These are phyloP conservation scores for Lampropteryx suffumata DNA, from an alignment of 2,888 invertebrate genomes.

Conservation along the genomic window DNA sequence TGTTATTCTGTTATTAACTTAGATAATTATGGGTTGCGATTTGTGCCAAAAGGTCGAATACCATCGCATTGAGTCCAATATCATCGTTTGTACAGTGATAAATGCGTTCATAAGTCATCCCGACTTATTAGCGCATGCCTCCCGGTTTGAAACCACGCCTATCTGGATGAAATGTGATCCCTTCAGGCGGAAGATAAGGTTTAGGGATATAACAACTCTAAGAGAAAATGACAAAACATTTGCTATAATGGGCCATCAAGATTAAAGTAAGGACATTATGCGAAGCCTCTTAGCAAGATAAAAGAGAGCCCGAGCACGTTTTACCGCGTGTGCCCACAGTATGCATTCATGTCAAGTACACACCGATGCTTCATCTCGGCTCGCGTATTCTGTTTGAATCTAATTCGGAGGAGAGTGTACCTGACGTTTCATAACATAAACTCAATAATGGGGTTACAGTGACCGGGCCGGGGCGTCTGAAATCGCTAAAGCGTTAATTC, in stretches of 20 bases:
- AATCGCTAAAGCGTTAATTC: background rate
- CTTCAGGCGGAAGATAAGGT: slow-evolving; percentile 8
- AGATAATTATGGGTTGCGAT: no score
- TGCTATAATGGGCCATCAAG: slow-evolving; percentile 31
- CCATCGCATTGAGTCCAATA: slow-evolving; percentile 10
- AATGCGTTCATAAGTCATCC: slow-evolving; percentile 18
- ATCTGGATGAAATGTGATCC: slow-evolving; percentile 6
- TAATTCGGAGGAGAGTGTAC: slow-evolving; percentile 18
- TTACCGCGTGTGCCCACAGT: slow-evolving; percentile 19
- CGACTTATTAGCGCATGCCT: slow-evolving; percentile 12
- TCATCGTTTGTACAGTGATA: slow-evolving; percentile 21
- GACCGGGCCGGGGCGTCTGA: no score
- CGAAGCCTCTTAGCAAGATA: slow-evolving; percentile 28
- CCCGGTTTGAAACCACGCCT: slow-evolving; percentile 13
- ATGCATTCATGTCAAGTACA: slow-evolving; percentile 34
- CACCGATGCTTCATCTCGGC: slow-evolving; percentile 21
- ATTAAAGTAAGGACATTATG: slow-evolving; percentile 35
- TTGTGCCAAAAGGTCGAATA: no score
- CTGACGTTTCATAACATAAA: slow-evolving; percentile 11
- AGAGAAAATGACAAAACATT: slow-evolving; percentile 32
- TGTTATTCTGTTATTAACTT: no score
- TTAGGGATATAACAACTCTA: slow-evolving; percentile 11
- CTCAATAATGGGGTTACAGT: slow-evolving; percentile 2
- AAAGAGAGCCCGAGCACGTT: slow-evolving; percentile 29
- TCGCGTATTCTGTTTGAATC: slow-evolving; percentile 18